Conservation (phyloP, 2,888 invertebrate genomes). For the Nineta flava region DNA sequence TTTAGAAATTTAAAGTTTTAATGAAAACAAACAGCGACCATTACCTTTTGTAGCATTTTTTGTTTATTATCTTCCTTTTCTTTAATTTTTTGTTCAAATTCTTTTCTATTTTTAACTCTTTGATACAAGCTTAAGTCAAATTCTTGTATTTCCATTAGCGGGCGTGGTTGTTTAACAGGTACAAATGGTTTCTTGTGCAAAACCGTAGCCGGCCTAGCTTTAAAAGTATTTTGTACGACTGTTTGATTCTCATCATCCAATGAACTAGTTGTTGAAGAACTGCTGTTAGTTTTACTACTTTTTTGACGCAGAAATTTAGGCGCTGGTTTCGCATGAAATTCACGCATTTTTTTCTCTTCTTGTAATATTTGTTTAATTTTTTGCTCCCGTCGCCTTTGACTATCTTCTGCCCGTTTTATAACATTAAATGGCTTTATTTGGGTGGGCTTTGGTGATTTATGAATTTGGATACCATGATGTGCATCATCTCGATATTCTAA, state of each 20-base stretch:
- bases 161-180: constrained; percentile 33
- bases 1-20: too few relatives aligned
- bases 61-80: constrained; percentile 11
- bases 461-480: neutral
- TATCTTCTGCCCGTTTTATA: too few relatives aligned
- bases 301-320: constrained; percentile 25
- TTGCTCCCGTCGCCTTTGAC: constrained; percentile 26
- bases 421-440: constrained; percentile 18
- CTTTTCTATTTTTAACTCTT: constrained; percentile 42
- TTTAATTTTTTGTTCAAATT: constrained; percentile 31
- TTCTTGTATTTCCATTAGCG: constrained; percentile 30
- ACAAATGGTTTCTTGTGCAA: constrained; percentile 47
- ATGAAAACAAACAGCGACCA: too few relatives aligned
- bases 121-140: constrained; percentile 48
- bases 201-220: constrained; percentile 44
- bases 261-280: neutral
- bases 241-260: neutral
- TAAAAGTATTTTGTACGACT: constrained; percentile 28
- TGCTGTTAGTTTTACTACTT: neutral
- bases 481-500: neutral
- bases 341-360: constrained; percentile 39
- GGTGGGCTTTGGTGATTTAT: too few relatives aligned
- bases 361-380: constrained; percentile 41
- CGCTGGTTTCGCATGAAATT: constrained; percentile 55
- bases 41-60: neutral